Evolutionary conservation across 2,888 invertebrate genomes (phyloP).

Genomic region (Lasioglossum leucozonium): DNA sequence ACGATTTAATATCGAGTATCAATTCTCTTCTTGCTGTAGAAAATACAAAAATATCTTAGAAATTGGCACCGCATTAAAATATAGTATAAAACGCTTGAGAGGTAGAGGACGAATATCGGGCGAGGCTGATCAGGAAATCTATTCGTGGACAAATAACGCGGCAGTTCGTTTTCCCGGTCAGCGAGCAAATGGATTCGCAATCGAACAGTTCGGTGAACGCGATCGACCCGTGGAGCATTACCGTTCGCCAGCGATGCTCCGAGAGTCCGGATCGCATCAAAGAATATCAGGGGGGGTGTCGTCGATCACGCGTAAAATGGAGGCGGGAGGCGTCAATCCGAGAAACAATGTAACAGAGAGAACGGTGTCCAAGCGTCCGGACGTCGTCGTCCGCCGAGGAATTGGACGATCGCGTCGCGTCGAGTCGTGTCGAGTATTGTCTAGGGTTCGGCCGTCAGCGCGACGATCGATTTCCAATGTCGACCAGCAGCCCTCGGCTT

Average conservation of each 20-base stretch:
- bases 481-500: conserved; percentile 58
- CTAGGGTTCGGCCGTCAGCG: conserved; percentile 17
- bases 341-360: conserved; percentile 4
- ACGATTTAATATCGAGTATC: too few species aligned
- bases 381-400: conserved; percentile 21
- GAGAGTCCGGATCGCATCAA: not conserved
- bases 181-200: not conserved
- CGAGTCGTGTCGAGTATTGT: not conserved
- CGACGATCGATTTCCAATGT: conserved; percentile 68
- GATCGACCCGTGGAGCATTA: not conserved
- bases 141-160: not conserved
- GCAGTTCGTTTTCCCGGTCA: not conserved
- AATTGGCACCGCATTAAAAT: not conserved
- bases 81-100: not conserved
- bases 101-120: not conserved
- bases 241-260: not conserved
- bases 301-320: not conserved
- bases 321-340: not conserved
- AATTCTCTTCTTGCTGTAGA: too few species aligned
- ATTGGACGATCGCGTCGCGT: conserved; percentile 43
- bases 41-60: not conserved
- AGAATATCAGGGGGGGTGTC: not conserved
- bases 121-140: not conserved
- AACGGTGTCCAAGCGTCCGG: conserved; percentile 21
- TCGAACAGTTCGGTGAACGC: not conserved